Evolutionary conservation across 2,113 vertebrate genomes (phyloP).

Genomic region (Orientallactaga bullata): DNA sequence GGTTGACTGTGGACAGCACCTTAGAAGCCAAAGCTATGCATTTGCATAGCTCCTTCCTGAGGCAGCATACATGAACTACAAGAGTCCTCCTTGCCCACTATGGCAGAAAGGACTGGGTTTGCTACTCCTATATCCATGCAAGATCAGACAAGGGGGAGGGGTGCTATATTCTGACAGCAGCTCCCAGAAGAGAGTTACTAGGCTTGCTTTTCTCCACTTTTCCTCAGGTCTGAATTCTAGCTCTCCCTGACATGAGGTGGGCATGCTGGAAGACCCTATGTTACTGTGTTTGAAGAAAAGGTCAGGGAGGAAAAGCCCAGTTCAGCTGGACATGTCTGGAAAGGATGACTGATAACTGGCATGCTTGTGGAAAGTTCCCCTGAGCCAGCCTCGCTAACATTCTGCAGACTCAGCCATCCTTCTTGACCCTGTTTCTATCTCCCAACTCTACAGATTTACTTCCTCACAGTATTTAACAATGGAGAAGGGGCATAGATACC

Average conservation of each 20-base stretch:
- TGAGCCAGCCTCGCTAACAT: neutral
- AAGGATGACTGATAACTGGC: too few species aligned
- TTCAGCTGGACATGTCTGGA: neutral
- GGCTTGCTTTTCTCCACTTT: neutral
- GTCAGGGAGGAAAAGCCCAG: neutral
- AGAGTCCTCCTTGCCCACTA: neutral
- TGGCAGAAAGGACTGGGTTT: neutral
- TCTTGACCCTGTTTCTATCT: neutral
- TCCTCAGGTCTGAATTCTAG: neutral
- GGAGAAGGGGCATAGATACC: neutral
- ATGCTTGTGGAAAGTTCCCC: neutral
- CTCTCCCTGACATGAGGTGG: neutral
- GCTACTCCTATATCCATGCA: neutral
- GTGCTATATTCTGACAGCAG: neutral
- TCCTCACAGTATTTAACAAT: neutral
- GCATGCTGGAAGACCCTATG: neutral
- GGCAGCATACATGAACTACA: neutral
- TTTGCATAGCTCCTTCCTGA: neutral
- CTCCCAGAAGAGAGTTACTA: neutral
- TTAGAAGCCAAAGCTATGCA: neutral
- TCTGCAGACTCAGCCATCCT: neutral
- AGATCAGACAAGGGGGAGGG: neutral
- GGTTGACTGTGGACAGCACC: rapidly evolving
- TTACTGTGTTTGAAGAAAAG: neutral
- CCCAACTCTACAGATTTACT: neutral